Evolutionary conservation across 2,113 vertebrate genomes (phyloP), one percentile per base, ranked within the genome.

Genomic region (Nothobranchius furzeri): DNA sequence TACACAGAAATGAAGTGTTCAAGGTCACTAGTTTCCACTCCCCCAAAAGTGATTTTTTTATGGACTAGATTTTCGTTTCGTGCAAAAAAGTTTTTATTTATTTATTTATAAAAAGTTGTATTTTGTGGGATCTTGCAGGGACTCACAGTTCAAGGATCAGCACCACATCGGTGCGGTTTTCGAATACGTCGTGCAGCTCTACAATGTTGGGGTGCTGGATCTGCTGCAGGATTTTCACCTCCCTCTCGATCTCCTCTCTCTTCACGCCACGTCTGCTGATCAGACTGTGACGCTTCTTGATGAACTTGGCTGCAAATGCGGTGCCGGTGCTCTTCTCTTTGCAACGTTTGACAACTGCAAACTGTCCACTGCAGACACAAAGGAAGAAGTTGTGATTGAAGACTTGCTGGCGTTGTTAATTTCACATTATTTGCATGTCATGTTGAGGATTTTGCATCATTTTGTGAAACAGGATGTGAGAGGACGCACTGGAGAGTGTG

Each of bases 101-200:
- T 37, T 7, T 1, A 6, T 7, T 20, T 20, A 20, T 20, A 20
- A 30, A 30, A 30, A 30, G 2, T 30, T 30, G 30, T 30, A 30
- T 30, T 30, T 40, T 40, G 43, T 24, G 11, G 40, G 2, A 15
- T 15, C 7, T 7, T 15, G 63, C 12, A 13, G 60, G 14, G 73
- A 97, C 97, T 98, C 91, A 99, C 98, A 99, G 93, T 89, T 99
- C 98, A 0, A 99, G 94, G 90, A 99, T 93, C 60, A 99, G 97
- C 73, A 98, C 94, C 71, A 99, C 94, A 0, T 99, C 98, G 0
- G 95, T 96, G 85, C 94, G 95, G 91, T 95, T 98, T 92, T 99
- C 98, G 0, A 94, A 99, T 75, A 98, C 90, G 1, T 99, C 96
- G 0, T 98, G 96, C 73, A 99, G 87, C 0, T 92, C 70, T 75